phyloP scores from a whole-genome alignment of 37 sponge, comb jelly and placozoan genomes.

The Bolinopsis microptera region DNA sequence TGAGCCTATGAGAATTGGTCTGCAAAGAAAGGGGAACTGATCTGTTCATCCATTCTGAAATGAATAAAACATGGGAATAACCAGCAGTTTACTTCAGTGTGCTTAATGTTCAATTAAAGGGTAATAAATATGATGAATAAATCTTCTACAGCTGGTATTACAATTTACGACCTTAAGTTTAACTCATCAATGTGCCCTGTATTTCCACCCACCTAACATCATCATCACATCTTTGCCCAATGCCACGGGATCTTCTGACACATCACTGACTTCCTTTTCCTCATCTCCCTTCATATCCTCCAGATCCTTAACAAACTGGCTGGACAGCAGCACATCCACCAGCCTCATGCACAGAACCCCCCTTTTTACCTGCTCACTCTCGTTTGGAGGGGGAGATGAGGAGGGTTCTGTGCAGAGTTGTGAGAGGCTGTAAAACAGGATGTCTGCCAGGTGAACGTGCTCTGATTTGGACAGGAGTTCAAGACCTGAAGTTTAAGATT shows the following conservation, averaged over 20 bases:
- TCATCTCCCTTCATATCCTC: neutral
- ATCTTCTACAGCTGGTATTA: too few species aligned
- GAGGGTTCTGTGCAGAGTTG: neutral
- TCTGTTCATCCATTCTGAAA: constrained; percentile 52
- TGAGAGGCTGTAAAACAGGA: neutral
- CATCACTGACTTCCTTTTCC: neutral
- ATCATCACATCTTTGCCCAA: neutral
- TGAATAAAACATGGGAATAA: too few species aligned
- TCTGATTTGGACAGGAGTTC: constrained; percentile 3
- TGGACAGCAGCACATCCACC: constrained; percentile 37
- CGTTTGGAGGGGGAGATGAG: neutral
- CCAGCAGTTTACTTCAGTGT: too few species aligned
- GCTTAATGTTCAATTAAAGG: too few species aligned
- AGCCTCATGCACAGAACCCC: constrained; percentile 34
- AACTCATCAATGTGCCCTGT: too few species aligned
- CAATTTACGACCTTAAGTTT: too few species aligned
- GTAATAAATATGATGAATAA: too few species aligned
- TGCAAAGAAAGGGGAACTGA: constrained; percentile 2
- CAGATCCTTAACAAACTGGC: constrained; percentile 59
- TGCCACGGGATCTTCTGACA: neutral
- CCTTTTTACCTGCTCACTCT: constrained; percentile 45
- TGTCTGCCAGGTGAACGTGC: constrained; percentile 36
- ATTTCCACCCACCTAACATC: neutral
- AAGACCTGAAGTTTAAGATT: neutral
- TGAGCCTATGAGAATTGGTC: constrained; percentile 36